Conservation (phyloP, 2,888 invertebrate genomes). For the Caenorhabditis auriculariae region DNA sequence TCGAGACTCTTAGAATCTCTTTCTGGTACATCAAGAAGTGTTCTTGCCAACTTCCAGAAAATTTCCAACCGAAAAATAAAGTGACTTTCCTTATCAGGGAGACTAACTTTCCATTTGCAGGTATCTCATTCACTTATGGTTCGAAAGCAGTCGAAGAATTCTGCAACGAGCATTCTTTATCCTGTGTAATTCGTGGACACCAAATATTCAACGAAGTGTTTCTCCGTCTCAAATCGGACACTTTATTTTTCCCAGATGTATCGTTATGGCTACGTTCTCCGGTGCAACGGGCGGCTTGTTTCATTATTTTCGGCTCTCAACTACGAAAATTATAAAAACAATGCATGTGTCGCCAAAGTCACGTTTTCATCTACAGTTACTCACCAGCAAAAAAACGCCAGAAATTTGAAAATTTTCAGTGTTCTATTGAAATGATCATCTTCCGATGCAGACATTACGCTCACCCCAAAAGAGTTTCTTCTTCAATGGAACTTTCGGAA, state of each 20-base stretch:
- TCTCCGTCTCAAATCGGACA: background rate
- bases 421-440: constrained; percentile 8
- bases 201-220: constrained; percentile 30
- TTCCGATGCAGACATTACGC: constrained; percentile 22
- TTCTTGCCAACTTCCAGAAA: too few relatives aligned
- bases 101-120: constrained; percentile 1
- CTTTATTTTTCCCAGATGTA: constrained; percentile 21
- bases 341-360: constrained; percentile 27
- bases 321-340: constrained; percentile 37
- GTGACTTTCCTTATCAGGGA: too few relatives aligned
- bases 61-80: too few relatives aligned
- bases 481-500: too few relatives aligned
- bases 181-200: constrained; percentile 37
- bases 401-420: background rate
- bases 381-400: too few relatives aligned
- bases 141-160: constrained; percentile 28
- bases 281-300: constrained; percentile 26
- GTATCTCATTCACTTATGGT: constrained; percentile 37
- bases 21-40: too few relatives aligned
- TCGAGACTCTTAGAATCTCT: too few relatives aligned
- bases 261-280: constrained; percentile 24
- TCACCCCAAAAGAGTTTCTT: too few relatives aligned
- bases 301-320: constrained; percentile 41
- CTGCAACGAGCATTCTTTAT: constrained; percentile 26
- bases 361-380: too few relatives aligned